Evolutionary conservation across 2,113 vertebrate species (phyloP), one percentile per base, ranked within the genome.

Genomic region (Macquaria australasica): DNA sequence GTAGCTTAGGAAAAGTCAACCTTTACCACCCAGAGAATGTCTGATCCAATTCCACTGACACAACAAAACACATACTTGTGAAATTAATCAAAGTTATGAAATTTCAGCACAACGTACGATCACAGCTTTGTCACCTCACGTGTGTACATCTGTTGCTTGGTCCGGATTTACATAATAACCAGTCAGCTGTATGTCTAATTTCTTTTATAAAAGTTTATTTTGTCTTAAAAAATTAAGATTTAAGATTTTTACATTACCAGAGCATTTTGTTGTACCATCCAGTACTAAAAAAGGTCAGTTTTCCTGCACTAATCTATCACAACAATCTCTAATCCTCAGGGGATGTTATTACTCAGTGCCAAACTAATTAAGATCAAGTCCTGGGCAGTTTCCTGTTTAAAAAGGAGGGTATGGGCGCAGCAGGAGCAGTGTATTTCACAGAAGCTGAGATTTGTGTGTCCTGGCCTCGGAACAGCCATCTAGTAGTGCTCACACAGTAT

Each of bases 311-410:
- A 90, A 87, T 88, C 82, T 85, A 82, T 83, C 74, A 89, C 73
- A 87, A 88, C 60, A 88, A 90, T 90, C 85, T 82, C 80, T 91
- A 95, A 95, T 94, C 95, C 94, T 96, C 91, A 91, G 92, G 96
- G 94, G 96, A 97, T 97, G 94, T 97, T 96, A 96, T 96, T 96
- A 92, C 95, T 95, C 96, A 95, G 90, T 94, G 93, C 91, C 93
- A 94, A 94, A 94, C 95, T 97, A 97, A 98, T 97, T 96, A 96
- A 95, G 90, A 96, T 96, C 94, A 96, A 95, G 70, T 95, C 86
- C 89, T 92, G 91, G 89, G 90, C 91, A 91, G 84, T 94, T 92
- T 94, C 90, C 93, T 88, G 86, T 93, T 91, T 94, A 95, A 96
- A 91, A 85, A 90, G 80, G 84, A 94, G 92, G 85, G 91, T 85